A percentile compares a stretch with the other conserved stretches of the same genome.
phyloP scores from a whole-genome alignment of 2,888 invertebrate genomes.

The Pollenia griseotomentosa region DNA sequence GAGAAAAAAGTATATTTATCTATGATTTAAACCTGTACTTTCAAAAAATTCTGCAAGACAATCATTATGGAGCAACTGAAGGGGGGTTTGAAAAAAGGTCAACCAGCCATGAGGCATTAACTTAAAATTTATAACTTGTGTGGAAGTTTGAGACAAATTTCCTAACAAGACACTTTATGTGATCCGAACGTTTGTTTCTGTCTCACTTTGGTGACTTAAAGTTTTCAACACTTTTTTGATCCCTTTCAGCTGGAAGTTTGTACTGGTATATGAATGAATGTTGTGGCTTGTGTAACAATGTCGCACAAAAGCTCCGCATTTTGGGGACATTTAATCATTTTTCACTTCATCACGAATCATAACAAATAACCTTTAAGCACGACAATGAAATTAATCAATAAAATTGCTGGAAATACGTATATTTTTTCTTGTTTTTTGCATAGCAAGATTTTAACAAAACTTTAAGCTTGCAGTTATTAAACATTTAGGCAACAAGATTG shows the following conservation, averaged over 20 bases:
- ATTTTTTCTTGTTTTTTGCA: constrained; percentile 9
- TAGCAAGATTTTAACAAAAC: neutral
- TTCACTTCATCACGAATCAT: constrained; percentile 73
- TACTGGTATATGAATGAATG: neutral
- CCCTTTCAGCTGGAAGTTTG: neutral
- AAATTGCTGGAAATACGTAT: constrained; percentile 34
- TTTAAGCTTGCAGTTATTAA: neutral
- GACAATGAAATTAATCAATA: constrained; percentile 74
- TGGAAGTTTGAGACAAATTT: constrained; percentile 60
- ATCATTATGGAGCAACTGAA: constrained; percentile 7
- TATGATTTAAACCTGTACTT: constrained; percentile 62
- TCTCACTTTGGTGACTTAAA: constrained; percentile 45
- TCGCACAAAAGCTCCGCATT: constrained; percentile 36
- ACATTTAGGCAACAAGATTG: neutral
- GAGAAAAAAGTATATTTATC: neutral
- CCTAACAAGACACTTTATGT: constrained; percentile 58
- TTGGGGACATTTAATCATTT: constrained; percentile 71
- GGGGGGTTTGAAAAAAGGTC: constrained; percentile 52
- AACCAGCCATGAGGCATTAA: constrained; percentile 44
- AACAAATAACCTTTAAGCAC: constrained; percentile 71
- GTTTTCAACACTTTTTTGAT: constrained; percentile 62
- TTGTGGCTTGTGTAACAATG: constrained; percentile 28
- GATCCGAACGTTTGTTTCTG: constrained; percentile 25
- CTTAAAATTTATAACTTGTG: constrained; percentile 53
- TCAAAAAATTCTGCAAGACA: constrained; percentile 53